These are phyloP conservation scores for Propithecus deckenii DNA, from an alignment of 2,797 vertebrate genomes.

Conservation along the genomic window DNA sequence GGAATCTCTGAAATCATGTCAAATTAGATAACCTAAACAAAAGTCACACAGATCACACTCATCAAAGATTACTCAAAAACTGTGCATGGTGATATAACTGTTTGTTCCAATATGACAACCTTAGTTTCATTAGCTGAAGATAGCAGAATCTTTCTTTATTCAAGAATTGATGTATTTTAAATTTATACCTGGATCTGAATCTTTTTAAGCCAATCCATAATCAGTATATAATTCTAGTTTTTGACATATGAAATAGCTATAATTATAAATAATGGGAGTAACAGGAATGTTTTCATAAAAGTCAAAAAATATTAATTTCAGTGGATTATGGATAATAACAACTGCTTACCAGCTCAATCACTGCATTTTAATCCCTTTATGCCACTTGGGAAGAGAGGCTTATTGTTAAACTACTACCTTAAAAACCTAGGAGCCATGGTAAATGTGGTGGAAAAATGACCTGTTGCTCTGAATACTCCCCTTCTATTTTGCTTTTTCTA, in stretches of 20 bases:
- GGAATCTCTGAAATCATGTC: slow-evolving; percentile 19
- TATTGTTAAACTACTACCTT: neutral
- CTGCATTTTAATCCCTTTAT: neutral
- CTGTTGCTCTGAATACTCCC: neutral
- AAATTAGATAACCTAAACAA: neutral
- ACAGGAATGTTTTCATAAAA: neutral
- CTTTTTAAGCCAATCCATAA: neutral
- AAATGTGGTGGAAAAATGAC: neutral
- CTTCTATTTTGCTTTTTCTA: neutral
- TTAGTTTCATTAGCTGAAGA: slow-evolving; percentile 1
- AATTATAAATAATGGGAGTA: neutral
- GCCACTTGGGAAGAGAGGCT: neutral
- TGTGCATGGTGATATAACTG: neutral
- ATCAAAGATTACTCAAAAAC: neutral
- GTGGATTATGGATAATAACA: neutral
- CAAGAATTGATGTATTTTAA: neutral
- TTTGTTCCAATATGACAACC: neutral
- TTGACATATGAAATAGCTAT: neutral
- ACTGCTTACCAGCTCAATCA: neutral
- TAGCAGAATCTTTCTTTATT: neutral
- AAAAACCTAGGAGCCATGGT: neutral
- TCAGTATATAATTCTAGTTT: neutral
- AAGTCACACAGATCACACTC: neutral
- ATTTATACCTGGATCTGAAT: neutral
- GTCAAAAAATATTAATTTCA: neutral